Evolutionary conservation across 92 coral and sea anemone species (phyloP).

Genomic region (Micromussa lordhowensis): DNA sequence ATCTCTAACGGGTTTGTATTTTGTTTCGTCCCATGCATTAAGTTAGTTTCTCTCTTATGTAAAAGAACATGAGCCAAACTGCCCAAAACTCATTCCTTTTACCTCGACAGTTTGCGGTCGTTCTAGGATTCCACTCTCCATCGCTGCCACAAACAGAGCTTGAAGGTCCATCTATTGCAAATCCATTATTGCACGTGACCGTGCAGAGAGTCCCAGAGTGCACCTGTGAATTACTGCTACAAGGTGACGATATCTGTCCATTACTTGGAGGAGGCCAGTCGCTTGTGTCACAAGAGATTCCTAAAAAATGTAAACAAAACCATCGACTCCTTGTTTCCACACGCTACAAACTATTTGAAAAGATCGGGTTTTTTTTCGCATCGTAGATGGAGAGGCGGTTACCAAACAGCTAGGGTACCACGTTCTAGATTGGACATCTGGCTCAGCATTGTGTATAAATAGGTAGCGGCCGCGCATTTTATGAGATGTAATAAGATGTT

Average conservation of each 20-base stretch:
- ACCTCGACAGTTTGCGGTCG: constrained; percentile 21
- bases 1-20: too few species aligned
- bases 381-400: too few species aligned
- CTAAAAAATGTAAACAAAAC: background rate
- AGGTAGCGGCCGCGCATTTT: too few species aligned
- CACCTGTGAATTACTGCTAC: background rate
- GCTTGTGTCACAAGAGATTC: constrained; percentile 4
- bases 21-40: too few species aligned
- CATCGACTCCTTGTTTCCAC: background rate
- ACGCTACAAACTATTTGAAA: too few species aligned
- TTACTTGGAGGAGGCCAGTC: constrained; percentile 20
- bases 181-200: constrained; percentile 24
- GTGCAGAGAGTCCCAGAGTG: background rate
- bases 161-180: background rate
- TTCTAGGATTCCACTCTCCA: constrained; percentile 9
- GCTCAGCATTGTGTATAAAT: too few species aligned
- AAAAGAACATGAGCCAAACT: background rate
- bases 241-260: background rate
- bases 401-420: too few species aligned
- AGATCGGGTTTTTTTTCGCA: too few species aligned
- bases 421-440: too few species aligned
- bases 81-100: background rate
- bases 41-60: too few species aligned
- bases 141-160: background rate
- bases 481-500: background rate